A percentile compares a stretch with the other conserved stretches of the same genome.
These are phyloP conservation scores for Myathropa florea DNA, from an alignment of 2,888 invertebrate genomes.

Conservation along the genomic window DNA sequence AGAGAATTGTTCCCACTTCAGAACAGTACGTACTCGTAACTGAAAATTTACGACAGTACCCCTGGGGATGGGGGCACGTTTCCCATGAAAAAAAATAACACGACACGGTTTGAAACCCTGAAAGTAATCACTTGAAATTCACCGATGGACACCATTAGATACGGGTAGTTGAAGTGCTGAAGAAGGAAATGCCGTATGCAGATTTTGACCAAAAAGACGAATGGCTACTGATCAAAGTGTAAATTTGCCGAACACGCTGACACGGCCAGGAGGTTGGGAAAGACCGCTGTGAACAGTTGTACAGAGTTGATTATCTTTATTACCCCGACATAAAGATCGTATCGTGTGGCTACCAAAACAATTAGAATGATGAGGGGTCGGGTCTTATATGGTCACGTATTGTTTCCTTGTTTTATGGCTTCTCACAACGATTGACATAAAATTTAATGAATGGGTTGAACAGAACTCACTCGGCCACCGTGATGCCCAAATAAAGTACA, in stretches of 20 bases:
- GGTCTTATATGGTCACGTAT: slow-evolving; percentile 13
- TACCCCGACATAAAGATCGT: slow-evolving; percentile 24
- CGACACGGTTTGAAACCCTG: background rate
- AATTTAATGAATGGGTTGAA: slow-evolving; percentile 8
- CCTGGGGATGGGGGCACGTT: background rate
- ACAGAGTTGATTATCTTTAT: slow-evolving; percentile 22
- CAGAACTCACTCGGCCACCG: background rate
- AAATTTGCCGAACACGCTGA: background rate
- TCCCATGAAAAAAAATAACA: too few relatives aligned
- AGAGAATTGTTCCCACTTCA: background rate
- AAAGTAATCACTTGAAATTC: background rate
- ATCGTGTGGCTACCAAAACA: slow-evolving; percentile 22
- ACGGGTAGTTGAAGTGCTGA: background rate
- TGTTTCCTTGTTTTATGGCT: background rate
- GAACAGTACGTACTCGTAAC: background rate
- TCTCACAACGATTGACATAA: slow-evolving; percentile 12
- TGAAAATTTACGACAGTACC: background rate
- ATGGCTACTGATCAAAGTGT: background rate
- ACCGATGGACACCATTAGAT: background rate
- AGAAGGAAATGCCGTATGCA: background rate
- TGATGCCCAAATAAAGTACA: background rate
- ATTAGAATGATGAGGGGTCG: slow-evolving; percentile 22
- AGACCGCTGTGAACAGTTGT: background rate
- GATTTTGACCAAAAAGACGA: background rate
- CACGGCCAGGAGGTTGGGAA: background rate